Percentiles rank a stretch among this genome's conserved stretches.
phyloP scores from a whole-genome alignment of 2,888 invertebrate species.

The Malthinus flaveolus region DNA sequence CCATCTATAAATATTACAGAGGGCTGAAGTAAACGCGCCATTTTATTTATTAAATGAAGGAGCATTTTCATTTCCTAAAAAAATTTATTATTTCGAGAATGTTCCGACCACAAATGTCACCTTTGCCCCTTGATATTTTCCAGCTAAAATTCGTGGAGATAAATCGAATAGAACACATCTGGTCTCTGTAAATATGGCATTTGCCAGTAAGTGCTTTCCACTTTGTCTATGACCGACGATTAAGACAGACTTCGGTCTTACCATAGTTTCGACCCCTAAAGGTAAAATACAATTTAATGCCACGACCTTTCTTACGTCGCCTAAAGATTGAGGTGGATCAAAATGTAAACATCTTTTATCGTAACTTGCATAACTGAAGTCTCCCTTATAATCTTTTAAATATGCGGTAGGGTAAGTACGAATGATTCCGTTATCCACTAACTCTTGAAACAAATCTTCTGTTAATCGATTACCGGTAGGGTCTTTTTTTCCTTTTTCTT shows the following conservation, averaged over 20 bases:
- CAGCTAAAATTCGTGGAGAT: constrained; percentile 67
- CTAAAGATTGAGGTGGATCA: constrained; percentile 60
- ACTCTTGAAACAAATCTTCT: constrained; percentile 71
- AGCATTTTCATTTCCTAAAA: constrained; percentile 64
- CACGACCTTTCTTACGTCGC: constrained; percentile 64
- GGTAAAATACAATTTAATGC: constrained; percentile 65
- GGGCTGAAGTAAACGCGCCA: constrained; percentile 69
- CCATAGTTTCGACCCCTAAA: constrained; percentile 53
- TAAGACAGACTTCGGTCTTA: constrained; percentile 62
- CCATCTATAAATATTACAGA: constrained; percentile 71
- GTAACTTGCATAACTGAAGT: constrained; percentile 65
- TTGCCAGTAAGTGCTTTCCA: constrained; percentile 72
- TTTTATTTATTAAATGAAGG: constrained; percentile 67
- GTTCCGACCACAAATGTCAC: constrained; percentile 23
- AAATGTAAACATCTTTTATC: constrained; percentile 53
- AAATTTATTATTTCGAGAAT: not conserved
- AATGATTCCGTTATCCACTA: constrained; percentile 72
- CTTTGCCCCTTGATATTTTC: constrained; percentile 70
- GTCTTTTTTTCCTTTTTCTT: constrained; percentile 63
- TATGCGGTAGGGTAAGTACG: constrained; percentile 62
- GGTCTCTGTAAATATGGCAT: constrained; percentile 76
- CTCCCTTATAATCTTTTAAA: constrained; percentile 71
- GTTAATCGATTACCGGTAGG: constrained; percentile 63
- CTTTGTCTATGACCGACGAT: constrained; percentile 70
- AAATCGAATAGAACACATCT: constrained; percentile 77